A percentile compares a stretch with the other conserved stretches of the same genome.
Evolutionary conservation across 2,888 invertebrate genomes (phyloP).

Genomic region (Oscheius myriophilus): DNA sequence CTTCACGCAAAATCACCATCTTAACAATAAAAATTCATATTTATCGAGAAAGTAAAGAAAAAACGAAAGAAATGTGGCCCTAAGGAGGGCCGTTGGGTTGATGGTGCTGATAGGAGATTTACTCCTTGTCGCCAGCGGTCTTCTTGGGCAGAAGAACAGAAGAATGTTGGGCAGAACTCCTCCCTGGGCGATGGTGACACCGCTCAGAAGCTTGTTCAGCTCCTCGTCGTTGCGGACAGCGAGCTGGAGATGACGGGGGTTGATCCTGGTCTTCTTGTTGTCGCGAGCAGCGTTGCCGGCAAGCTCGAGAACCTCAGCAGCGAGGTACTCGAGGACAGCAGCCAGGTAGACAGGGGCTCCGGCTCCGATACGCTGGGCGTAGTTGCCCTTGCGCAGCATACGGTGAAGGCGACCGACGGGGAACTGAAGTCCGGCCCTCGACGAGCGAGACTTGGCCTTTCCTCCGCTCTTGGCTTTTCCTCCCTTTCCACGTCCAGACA

Average conservation of each 20-base stretch:
- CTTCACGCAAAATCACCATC: no score
- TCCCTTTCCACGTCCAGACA: constrained; percentile 75
- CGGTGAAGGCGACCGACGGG: constrained; percentile 70
- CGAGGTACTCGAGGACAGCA: constrained; percentile 66
- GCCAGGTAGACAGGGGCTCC: constrained; percentile 68
- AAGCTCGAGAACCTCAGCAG: constrained; percentile 63
- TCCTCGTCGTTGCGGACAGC: constrained; percentile 69
- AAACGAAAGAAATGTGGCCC: no score
- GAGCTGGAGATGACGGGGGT: constrained; percentile 70
- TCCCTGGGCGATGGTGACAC: constrained; percentile 85
- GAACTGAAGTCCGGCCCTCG: constrained; percentile 67
- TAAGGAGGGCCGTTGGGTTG: no score
- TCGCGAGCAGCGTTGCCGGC: constrained; percentile 73
- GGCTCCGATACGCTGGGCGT: constrained; percentile 67
- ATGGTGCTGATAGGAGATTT: no score
- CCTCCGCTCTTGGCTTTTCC: constrained; percentile 59
- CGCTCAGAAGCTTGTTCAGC: constrained; percentile 71
- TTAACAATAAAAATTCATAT: no score
- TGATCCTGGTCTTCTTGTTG: constrained; percentile 74
- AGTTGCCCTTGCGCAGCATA: constrained; percentile 66
- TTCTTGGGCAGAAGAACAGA: no score
- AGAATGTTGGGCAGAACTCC: constrained; percentile 79
- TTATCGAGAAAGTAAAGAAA: no score
- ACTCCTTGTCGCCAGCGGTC: no score
- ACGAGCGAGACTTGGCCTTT: constrained; percentile 65